These are phyloP conservation scores for Matsumyia berberina DNA, from an alignment of 2,888 invertebrate genomes.

Conservation along the genomic window DNA sequence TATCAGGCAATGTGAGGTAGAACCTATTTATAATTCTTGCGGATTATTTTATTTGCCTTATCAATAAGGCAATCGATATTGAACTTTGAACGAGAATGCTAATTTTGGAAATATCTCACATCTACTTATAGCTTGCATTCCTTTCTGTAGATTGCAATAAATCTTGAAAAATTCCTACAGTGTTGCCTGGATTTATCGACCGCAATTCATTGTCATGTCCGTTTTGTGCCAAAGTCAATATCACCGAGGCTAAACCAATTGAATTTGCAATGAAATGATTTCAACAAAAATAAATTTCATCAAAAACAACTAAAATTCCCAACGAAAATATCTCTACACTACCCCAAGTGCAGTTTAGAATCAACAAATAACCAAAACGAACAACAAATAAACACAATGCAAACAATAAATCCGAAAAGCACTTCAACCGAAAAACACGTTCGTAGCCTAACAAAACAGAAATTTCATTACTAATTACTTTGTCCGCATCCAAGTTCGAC, in stretches of 20 bases:
- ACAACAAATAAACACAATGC: constrained; percentile 11
- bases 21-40: too few relatives aligned
- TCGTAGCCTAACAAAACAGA: not conserved
- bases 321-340: not conserved
- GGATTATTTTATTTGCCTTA: too few relatives aligned
- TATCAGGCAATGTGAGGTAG: too few relatives aligned
- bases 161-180: too few relatives aligned
- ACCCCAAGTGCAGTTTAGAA: constrained; percentile 14
- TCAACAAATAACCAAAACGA: constrained; percentile 24
- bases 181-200: too few relatives aligned
- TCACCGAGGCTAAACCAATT: constrained; percentile 6
- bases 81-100: too few relatives aligned
- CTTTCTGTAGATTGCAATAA: too few relatives aligned
- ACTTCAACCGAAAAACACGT: not conserved
- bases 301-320: not conserved
- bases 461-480: constrained; percentile 33
- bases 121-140: too few relatives aligned
- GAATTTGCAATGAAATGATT: constrained; percentile 32
- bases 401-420: constrained; percentile 28
- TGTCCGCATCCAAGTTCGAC: constrained; percentile 4
- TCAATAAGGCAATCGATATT: too few relatives aligned
- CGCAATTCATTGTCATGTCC: not conserved
- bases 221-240: constrained; percentile 2
- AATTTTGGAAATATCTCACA: too few relatives aligned
- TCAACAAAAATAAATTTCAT: constrained; percentile 27